Conservation (phyloP, 2,797 vertebrate species). For the Sebastes minor region DNA sequence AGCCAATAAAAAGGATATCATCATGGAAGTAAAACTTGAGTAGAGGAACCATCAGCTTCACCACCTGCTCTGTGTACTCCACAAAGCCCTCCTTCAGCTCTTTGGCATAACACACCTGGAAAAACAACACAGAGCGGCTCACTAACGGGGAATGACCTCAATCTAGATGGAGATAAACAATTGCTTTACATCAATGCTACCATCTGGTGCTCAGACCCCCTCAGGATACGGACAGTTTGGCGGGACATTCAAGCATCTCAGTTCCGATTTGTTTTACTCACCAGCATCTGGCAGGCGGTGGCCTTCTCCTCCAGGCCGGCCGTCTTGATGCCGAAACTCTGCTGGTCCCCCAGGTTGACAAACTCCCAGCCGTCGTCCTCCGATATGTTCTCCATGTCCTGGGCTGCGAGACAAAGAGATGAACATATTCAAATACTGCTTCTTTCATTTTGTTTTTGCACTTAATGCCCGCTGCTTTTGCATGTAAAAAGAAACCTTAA, state of each 20-base stretch:
- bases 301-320: conserved; percentile 98
- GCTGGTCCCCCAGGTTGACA: conserved; percentile 98
- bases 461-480: background rate
- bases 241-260: too few relatives aligned
- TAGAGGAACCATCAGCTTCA: conserved; percentile 98
- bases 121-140: background rate
- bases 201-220: background rate
- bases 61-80: conserved; percentile 98
- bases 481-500: too few relatives aligned
- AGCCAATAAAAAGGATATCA: conserved; percentile 90
- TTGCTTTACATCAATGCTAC: background rate
- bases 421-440: background rate
- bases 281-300: conserved; percentile 99
- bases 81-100: conserved; percentile 98
- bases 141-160: fast-evolving
- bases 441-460: background rate
- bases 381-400: conserved; percentile 99
- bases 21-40: conserved; percentile 99
- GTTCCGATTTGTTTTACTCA: conserved; percentile 64
- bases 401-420: conserved; percentile 78
- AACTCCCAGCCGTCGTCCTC: conserved; percentile 99
- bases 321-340: conserved; percentile 99
- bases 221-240: background rate
- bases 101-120: conserved; percentile 98
- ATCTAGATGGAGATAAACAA: background rate